A percentile compares a stretch with the other conserved stretches of the same genome.
Conservation (phyloP, 2,113 vertebrate species). For the Hippocampus guttulatus region DNA sequence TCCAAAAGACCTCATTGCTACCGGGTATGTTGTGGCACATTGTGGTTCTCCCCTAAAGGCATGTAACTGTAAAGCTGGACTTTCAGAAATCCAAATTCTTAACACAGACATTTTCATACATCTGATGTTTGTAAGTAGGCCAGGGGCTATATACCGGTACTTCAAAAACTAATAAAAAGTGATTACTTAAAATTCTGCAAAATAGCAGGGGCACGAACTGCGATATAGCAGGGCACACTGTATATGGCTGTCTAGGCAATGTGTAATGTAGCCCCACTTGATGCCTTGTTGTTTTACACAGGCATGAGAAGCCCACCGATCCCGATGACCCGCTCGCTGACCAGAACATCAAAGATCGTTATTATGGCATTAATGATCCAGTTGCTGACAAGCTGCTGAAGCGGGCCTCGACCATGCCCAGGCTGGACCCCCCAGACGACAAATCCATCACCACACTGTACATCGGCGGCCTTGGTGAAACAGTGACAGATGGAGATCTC, state of each 20-base stretch:
- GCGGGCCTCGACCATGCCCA: conserved; percentile 93
- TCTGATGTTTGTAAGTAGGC: too few relatives aligned
- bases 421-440: conserved; percentile 92
- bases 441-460: conserved; percentile 94
- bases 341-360: conserved; percentile 98
- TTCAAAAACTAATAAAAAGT: too few relatives aligned
- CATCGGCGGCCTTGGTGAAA: conserved; percentile 91
- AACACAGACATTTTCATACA: too few relatives aligned
- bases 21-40: too few relatives aligned
- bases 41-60: too few relatives aligned
- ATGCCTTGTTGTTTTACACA: conserved; percentile 39
- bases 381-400: conserved; percentile 96
- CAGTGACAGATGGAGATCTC: conserved; percentile 90
- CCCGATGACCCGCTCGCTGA: conserved; percentile 96
- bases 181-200: too few relatives aligned
- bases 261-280: background rate
- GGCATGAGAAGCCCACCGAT: conserved; percentile 97
- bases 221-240: too few relatives aligned
- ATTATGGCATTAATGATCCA: conserved; percentile 96
- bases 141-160: too few relatives aligned
- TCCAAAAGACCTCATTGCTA: background rate
- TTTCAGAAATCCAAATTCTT: too few relatives aligned
- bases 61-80: too few relatives aligned
- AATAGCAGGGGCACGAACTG: too few relatives aligned
- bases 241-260: background rate